Base-by-base conservation (phyloP, 1,140 invertebrate species). In the Heliconius nattereri region DNA sequence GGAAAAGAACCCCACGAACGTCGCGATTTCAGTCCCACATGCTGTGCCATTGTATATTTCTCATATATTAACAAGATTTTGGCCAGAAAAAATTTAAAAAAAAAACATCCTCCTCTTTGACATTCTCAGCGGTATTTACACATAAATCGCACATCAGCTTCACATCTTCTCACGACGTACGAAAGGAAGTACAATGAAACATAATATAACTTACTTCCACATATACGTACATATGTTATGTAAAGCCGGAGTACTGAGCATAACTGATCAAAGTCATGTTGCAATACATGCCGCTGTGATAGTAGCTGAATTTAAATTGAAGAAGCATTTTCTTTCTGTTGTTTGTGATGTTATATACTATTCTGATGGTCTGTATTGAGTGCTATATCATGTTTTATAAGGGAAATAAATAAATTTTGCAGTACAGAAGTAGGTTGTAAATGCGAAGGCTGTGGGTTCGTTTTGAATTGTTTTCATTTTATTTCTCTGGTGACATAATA, bases 181-280 rank as follows among this genome's bases (percentile, higher is more conserved):
- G 23, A 29, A 23, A 23, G 54, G n/a, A 57, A 23, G 54, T 23
- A 66, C 60, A 11, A 11, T 16, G 23, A 29, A 66, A 66, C 60
- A 23, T 66, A 45, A 45, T 45, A 66, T 16, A 11, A 66, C 8
- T 23, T 23, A 66, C 60, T 26, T 26, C 9, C 29, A 16, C 1
- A 57, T 23, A 40, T 40, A 40, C 40, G 13, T 13, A 16, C 13
- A 16, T 45, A 45, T 13, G 54, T 29, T 11, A 26, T 26, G 23
- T 66, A 26, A 26, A 23, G 60, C 16, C 16, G 23, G 11, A 66
- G 23, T 66, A 26, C 11, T 26, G 23, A 66, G 23, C 60, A 66
- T 66, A 66, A 66, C 60, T 66, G 60, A 66, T 66, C 60, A 66
- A 71, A 71, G 71, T 71, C 20, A 71, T 35, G 35, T 35, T 9